Evolutionary conservation across 2,797 vertebrate species (phyloP).

Genomic region (Miichthys miiuy): DNA sequence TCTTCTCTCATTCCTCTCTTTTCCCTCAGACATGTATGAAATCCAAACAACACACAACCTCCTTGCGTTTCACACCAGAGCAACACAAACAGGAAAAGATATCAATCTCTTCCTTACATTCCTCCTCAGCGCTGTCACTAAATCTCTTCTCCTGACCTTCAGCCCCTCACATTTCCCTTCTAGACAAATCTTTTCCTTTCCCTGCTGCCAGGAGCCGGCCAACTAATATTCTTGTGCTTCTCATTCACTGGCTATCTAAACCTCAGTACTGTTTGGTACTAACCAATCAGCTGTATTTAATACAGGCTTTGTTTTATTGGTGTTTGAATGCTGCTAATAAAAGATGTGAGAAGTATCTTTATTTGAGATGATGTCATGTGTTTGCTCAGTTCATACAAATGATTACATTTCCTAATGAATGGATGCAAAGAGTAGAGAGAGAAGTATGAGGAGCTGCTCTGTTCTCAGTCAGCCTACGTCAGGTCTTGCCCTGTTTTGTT

Average conservation of each 20-base stretch:
- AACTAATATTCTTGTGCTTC: conserved; percentile 1
- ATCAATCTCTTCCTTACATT: conserved; percentile 61
- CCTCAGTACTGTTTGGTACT: background rate
- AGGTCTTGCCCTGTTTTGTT: conserved; percentile 30
- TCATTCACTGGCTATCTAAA: background rate
- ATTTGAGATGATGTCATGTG: background rate
- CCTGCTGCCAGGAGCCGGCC: background rate
- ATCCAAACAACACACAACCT: conserved; percentile 48
- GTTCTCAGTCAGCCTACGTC: conserved; percentile 3
- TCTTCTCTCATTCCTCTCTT: background rate
- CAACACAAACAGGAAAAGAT: conserved; percentile 64
- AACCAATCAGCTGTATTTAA: background rate
- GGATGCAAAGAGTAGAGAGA: background rate
- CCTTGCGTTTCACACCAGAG: conserved; percentile 59
- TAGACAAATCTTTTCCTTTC: conserved; percentile 12
- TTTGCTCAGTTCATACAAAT: background rate
- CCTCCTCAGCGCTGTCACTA: conserved; percentile 50
- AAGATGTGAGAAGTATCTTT: background rate
- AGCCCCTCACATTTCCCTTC: conserved; percentile 15
- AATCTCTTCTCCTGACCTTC: conserved; percentile 38
- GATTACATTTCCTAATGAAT: background rate
- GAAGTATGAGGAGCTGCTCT: background rate
- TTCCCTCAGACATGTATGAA: conserved; percentile 19
- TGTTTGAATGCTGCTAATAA: background rate
- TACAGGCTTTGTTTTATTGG: background rate